Base-by-base conservation (phyloP, 2,113 vertebrate species). In the Monopterus albus region DNA sequence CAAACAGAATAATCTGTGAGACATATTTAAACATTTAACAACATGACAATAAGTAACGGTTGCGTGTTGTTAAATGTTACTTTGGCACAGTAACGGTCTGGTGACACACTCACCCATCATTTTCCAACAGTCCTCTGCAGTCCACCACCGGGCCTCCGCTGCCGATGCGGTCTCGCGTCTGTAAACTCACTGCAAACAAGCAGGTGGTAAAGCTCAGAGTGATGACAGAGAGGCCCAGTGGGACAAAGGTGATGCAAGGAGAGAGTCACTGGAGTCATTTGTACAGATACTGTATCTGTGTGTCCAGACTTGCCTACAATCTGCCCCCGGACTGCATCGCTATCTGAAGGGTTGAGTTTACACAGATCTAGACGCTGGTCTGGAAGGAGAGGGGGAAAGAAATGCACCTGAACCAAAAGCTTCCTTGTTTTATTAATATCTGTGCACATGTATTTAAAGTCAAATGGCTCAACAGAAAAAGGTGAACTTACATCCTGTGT, bases 321-420 rank as follows among this genome's bases (percentile, higher is more conserved):
- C 90, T 99, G 97, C 84, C 97, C 97, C 89, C 97, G 94, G 45
- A 99, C 96, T 79, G 96, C 95, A 87, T 99, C 97, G 6, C 96
- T 98, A 92, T 98, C 97, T 31, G 96, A 97, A 75, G 96, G 94
- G 78, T 96, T 98, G 86, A 99, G 94, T 93, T 98, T 98, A 95
- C 97, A 99, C 92, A 99, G 95, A 94, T 99, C 97, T 92, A 99
- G 93, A 85, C 97, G 96, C 94, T 99, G 97, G 94, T 99, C 97
- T 99, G 94, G 49, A 76, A 43, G 71, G 47, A 36, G 15, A 63
- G 11, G 23, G 15, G 7, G 25, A 52, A 2, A 21, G 25, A 88
- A 76, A 87, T 64, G 49, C 53, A 82, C 36, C 12, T 18, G 10
- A 62, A 50, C 2, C 3, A 28, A 62, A 43, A 51, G 12, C 4